Conservation (phyloP, 2,113 vertebrate genomes). For the Ranitomeya imitator region DNA sequence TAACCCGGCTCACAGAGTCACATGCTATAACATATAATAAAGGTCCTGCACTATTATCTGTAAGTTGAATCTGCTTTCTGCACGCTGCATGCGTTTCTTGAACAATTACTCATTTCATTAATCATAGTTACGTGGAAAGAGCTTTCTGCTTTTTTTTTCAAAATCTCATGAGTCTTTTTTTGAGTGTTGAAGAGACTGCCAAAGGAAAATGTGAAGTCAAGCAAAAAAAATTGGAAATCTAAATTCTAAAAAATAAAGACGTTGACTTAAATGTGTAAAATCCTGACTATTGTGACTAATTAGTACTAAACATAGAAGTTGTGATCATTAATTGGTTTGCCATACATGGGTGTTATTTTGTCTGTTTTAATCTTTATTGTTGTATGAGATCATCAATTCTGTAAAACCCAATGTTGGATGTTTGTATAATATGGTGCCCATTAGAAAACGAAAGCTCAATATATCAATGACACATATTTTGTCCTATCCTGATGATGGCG, state of each 20-base stretch:
- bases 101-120: conserved; percentile 16
- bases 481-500: no score
- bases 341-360: no score
- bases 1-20: neutral
- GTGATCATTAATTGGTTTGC: conserved; percentile 6
- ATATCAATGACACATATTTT: no score
- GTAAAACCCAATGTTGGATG: neutral
- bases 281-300: conserved; percentile 26
- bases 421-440: no score
- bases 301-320: neutral
- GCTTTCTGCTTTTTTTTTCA: neutral
- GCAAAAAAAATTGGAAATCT: conserved; percentile 18
- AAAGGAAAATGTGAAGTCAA: conserved; percentile 37
- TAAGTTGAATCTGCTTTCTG: neutral
- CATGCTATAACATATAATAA: neutral
- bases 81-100: neutral
- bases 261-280: conserved; percentile 13
- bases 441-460: no score
- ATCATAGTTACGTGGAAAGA: conserved; percentile 9
- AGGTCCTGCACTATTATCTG: neutral
- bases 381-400: neutral
- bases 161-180: conserved; percentile 42
- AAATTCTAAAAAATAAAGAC: conserved; percentile 2
- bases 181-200: neutral
- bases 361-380: neutral